phyloP scores from a whole-genome alignment of 2,113 vertebrate genomes.

The Ammodytes marinus region DNA sequence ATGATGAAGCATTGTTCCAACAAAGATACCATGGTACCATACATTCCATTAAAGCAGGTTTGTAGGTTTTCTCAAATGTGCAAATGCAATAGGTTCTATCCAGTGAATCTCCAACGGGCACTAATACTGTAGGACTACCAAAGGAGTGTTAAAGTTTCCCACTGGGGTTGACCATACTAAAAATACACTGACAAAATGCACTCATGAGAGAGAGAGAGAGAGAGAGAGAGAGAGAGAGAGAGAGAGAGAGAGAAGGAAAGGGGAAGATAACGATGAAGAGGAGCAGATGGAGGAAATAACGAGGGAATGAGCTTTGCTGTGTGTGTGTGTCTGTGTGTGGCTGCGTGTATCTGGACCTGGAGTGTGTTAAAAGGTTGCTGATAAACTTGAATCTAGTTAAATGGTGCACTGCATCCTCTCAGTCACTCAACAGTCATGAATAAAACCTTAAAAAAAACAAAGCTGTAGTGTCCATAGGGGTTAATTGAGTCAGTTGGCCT shows the following conservation, averaged over 20 bases:
- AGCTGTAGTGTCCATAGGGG: slow-evolving; percentile 41
- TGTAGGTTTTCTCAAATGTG: slow-evolving; percentile 35
- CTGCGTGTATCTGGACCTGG: background rate
- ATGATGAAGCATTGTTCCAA: too few relatives aligned
- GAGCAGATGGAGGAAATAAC: slow-evolving; percentile 59
- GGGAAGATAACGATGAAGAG: slow-evolving; percentile 20
- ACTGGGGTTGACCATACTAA: slow-evolving; percentile 70
- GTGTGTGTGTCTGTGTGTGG: slow-evolving; percentile 3
- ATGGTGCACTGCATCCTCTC: slow-evolving; percentile 24
- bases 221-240: background rate
- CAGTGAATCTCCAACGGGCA: slow-evolving; percentile 34
- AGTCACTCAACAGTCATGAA: slow-evolving; percentile 29
- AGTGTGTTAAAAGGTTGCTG: background rate
- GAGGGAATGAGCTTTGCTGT: slow-evolving; percentile 3
- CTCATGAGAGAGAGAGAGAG: slow-evolving; percentile 32
- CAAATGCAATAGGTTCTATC: slow-evolving; percentile 32
- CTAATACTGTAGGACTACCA: slow-evolving; percentile 54
- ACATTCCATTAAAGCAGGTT: slow-evolving; percentile 4
- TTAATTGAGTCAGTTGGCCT: slow-evolving; percentile 67
- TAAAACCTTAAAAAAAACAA: slow-evolving; percentile 30
- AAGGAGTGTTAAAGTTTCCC: slow-evolving; percentile 62
- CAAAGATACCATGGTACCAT: background rate
- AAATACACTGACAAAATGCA: slow-evolving; percentile 74
- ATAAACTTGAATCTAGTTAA: slow-evolving; percentile 44
- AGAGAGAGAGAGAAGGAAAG: background rate